Evolutionary conservation across 2,888 invertebrate genomes (phyloP).

Genomic region (Nipponacmea schrenckii): DNA sequence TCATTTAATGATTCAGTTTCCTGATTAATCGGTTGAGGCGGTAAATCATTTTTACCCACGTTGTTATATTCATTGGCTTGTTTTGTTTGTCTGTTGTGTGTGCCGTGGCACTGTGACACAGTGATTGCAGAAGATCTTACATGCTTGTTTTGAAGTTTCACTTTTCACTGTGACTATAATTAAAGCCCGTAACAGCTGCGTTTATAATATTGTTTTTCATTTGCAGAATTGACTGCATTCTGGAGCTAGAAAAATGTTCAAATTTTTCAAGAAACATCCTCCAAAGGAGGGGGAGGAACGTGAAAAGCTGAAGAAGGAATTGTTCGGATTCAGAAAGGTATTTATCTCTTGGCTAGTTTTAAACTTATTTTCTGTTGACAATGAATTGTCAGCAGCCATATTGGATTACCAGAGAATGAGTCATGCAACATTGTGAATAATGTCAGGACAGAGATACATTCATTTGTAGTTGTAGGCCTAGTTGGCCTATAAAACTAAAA

Average conservation of each 20-base stretch:
- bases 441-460: not conserved
- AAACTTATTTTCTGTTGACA: not conserved
- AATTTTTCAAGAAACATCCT: conserved; percentile 61
- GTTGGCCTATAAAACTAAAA: no score
- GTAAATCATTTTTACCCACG: no score
- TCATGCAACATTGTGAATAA: conserved; percentile 23
- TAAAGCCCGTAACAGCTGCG: no score
- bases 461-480: no score
- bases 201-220: not conserved
- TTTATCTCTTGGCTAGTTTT: conserved; percentile 48
- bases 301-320: conserved; percentile 90
- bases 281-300: conserved; percentile 86
- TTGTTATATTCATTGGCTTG: no score
- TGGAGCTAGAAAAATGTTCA: conserved; percentile 43
- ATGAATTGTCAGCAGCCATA: conserved; percentile 38
- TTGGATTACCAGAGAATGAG: conserved; percentile 37
- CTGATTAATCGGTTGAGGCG: no score
- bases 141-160: no score
- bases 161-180: no score
- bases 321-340: conserved; percentile 93
- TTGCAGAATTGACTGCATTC: not conserved
- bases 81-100: no score
- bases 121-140: no score
- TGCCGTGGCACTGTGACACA: no score
- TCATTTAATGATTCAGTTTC: no score